phyloP scores from a whole-genome alignment of 2,888 invertebrate species.

The Imbricaverruca yamaguchii region DNA sequence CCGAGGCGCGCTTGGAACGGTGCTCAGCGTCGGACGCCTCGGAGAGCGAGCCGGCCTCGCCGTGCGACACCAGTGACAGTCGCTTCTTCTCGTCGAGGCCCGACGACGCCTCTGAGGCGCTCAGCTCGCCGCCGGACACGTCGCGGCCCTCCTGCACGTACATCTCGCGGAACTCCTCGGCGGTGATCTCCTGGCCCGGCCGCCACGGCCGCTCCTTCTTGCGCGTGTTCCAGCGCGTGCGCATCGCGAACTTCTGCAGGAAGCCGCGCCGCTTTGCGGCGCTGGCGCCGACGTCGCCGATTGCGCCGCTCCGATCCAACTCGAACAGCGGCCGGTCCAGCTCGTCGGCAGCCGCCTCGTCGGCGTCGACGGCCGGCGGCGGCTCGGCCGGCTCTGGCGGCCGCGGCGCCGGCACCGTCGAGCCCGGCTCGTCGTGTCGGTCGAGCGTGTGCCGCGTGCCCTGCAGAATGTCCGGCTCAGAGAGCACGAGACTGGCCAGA shows the following conservation, averaged over 20 bases:
- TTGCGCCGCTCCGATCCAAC: neutral
- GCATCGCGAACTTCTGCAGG: conserved; percentile 36
- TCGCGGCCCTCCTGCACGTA: conserved; percentile 29
- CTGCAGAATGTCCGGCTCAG: conserved; percentile 17
- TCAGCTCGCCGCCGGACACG: neutral
- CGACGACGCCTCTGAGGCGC: conserved; percentile 8
- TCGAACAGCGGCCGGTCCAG: conserved; percentile 21
- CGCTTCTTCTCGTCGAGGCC: conserved; percentile 9
- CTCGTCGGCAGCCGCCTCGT: conserved; percentile 25
- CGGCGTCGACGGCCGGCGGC: neutral
- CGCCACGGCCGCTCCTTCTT: conserved; percentile 32
- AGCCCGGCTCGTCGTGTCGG: neutral
- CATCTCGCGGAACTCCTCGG: conserved; percentile 37
- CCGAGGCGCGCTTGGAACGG: conserved; percentile 24
- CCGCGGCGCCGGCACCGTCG: neutral
- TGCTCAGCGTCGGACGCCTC: conserved; percentile 25
- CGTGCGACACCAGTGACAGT: conserved; percentile 5
- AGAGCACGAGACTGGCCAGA: conserved; percentile 11
- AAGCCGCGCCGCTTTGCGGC: conserved; percentile 36
- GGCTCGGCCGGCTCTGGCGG: neutral
- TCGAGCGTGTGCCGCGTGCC: conserved; percentile 9
- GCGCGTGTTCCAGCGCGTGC: conserved; percentile 36
- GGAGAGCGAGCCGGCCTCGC: conserved; percentile 1
- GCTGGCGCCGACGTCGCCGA: conserved; percentile 14
- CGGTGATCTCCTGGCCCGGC: conserved; percentile 34